Evolutionary conservation across 2,113 vertebrate genomes (phyloP), one percentile per base, ranked within the genome.

Genomic region (Panthera leo): DNA sequence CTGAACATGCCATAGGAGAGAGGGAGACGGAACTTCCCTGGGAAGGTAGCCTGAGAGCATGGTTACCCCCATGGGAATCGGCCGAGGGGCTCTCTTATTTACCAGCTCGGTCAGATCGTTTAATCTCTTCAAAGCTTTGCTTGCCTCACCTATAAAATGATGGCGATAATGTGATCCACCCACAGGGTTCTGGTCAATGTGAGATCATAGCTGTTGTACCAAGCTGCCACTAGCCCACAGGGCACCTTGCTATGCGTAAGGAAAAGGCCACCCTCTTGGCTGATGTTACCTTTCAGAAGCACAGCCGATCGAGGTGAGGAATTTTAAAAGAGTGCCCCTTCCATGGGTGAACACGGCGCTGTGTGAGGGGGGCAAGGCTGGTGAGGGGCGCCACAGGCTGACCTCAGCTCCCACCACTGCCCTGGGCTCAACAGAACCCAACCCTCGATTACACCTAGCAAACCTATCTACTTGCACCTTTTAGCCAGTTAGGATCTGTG

Each of bases 21-120:
- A 73, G 34, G 78, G 15, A 0, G 5, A 18, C 16, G 3, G 3
- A 9, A 16, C 18, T 25, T 55, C 79, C 42, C 45, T 36, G 3
- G n/a, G 53, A 65, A 27, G 29, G 58, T 3, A 5, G n/a, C 2
- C 0, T 5, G 21, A 19, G 68, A 0, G 3, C 8, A 14, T 21
- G 15, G 16, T 36, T 48, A 36, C 23, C 27, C 53, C 42, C 70
- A 0, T 2, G 51, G 67, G 55, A n/a, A 34, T 61, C 1, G 2
- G 23, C 68, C 51, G 18, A 42, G 55, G 2, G n/a, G 42, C 29
- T 76, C 53, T 39, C 65, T 55, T 27, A 58, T 39, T 73, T 29
- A n/a, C 48, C 11, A 83, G 34, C 25, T 53, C 1, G 0, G 9
- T 36, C 82, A 70, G 25, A 82, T 36, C 58, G 31, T 2, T 51